Evolutionary conservation across 1,140 invertebrate species (phyloP).

Genomic region (Drosophila hydei): DNA sequence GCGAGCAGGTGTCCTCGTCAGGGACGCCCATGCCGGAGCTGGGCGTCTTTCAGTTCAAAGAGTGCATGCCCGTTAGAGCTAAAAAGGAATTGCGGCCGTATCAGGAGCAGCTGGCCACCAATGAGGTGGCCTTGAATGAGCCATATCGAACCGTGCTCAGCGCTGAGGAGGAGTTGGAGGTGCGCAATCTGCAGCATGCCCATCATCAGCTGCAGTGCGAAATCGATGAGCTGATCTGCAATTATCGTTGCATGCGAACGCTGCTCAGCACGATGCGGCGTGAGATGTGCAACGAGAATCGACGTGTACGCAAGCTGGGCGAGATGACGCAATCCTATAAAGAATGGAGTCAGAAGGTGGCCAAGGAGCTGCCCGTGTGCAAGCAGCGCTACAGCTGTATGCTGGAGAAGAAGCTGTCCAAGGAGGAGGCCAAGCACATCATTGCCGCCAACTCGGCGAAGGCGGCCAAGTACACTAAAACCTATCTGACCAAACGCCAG

Average conservation of each 20-base stretch:
- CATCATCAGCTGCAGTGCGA: slow-evolving; percentile 43
- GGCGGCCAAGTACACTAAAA: neutral
- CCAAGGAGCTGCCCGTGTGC: slow-evolving; percentile 31
- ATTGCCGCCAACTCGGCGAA: slow-evolving; percentile 14
- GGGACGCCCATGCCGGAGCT: neutral
- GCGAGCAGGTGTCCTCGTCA: neutral
- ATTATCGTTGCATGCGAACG: slow-evolving; percentile 12
- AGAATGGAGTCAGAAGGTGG: slow-evolving; percentile 21
- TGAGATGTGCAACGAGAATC: neutral
- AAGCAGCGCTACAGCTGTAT: slow-evolving; percentile 17
- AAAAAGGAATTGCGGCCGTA: neutral
- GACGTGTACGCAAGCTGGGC: neutral
- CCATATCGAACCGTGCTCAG: neutral
- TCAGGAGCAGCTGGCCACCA: neutral
- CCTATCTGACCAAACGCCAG: neutral
- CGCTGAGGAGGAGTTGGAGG: slow-evolving; percentile 28
- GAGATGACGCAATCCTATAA: fast-evolving
- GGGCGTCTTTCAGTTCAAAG: neutral
- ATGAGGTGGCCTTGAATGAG: neutral
- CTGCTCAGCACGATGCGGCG: neutral
- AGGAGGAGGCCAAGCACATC: slow-evolving; percentile 20
- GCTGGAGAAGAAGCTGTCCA: slow-evolving; percentile 24
- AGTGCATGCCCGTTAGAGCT: neutral
- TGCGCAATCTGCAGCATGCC: slow-evolving; percentile 31
- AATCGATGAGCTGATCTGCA: slow-evolving; percentile 40